Percentiles rank a stretch among this genome's conserved stretches.
These are phyloP conservation scores for Clupea harengus DNA, from an alignment of 2,113 vertebrate species.

Conservation along the genomic window DNA sequence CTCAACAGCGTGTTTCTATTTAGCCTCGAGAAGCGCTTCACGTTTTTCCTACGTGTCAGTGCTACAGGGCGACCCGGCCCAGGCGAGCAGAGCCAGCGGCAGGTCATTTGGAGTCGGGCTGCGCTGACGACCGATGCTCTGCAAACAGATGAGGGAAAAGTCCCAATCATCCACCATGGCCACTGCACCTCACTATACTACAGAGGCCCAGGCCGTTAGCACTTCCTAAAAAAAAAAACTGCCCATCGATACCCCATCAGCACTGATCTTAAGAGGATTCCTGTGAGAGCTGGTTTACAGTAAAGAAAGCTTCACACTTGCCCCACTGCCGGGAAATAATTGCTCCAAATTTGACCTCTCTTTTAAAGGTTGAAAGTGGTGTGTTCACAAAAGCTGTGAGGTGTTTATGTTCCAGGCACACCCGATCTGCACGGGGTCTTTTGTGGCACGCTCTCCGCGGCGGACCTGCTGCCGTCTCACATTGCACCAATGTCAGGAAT, in stretches of 20 bases:
- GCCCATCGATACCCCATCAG: background rate
- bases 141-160: background rate
- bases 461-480: background rate
- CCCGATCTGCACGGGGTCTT: background rate
- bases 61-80: background rate
- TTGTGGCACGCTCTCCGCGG: background rate
- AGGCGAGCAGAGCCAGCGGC: background rate
- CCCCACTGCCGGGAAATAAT: background rate
- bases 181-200: background rate
- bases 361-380: constrained; percentile 9
- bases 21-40: background rate
- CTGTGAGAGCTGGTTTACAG: background rate
- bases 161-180: background rate
- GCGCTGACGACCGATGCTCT: background rate
- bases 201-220: background rate
- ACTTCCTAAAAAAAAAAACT: background rate
- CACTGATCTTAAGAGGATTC: background rate
- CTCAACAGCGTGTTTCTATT: constrained; percentile 21
- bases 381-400: background rate
- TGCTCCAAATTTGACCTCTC: background rate
- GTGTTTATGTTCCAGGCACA: constrained; percentile 5
- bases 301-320: background rate
- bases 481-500: background rate
- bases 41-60: background rate
- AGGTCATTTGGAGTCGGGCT: constrained; percentile 2